Evolutionary conservation across 1,140 invertebrate genomes (phyloP).

Genomic region (Trichoplusia ni): DNA sequence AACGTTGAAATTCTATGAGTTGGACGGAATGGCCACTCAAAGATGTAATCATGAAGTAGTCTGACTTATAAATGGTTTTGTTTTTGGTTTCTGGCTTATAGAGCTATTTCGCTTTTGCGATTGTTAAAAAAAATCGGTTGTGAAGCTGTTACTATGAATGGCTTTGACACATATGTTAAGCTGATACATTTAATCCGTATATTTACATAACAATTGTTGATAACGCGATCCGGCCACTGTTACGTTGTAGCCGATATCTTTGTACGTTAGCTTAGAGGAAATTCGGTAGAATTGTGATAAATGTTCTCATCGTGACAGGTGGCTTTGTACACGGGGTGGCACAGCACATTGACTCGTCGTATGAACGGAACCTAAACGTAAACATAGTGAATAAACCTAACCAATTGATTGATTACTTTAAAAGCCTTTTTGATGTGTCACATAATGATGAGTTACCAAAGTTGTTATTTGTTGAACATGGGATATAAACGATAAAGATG

Average conservation of each 20-base stretch:
- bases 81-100: not conserved
- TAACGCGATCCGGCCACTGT: constrained; percentile 21
- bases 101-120: not conserved
- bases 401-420: constrained; percentile 30
- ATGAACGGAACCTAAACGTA: constrained; percentile 40
- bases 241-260: constrained; percentile 15
- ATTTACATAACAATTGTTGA: too few species aligned
- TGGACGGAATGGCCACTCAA: constrained; percentile 9
- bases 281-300: constrained; percentile 63
- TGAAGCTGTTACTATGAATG: too few species aligned
- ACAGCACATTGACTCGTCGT: constrained; percentile 53
- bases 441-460: constrained; percentile 4
- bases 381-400: constrained; percentile 34
- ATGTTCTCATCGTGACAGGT: constrained; percentile 59
- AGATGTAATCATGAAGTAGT: not conserved
- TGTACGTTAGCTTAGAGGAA: constrained; percentile 30
- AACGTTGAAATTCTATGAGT: constrained; percentile 5
- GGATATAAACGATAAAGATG: too few species aligned
- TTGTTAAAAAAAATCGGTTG: too few species aligned
- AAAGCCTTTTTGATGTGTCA: constrained; percentile 25
- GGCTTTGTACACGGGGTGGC: constrained; percentile 44
- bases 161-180: not conserved
- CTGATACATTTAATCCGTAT: too few species aligned
- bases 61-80: not conserved
- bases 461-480: constrained; percentile 5